These are phyloP conservation scores for Camponotus fellah DNA, from an alignment of 2,888 invertebrate species.

Conservation along the genomic window DNA sequence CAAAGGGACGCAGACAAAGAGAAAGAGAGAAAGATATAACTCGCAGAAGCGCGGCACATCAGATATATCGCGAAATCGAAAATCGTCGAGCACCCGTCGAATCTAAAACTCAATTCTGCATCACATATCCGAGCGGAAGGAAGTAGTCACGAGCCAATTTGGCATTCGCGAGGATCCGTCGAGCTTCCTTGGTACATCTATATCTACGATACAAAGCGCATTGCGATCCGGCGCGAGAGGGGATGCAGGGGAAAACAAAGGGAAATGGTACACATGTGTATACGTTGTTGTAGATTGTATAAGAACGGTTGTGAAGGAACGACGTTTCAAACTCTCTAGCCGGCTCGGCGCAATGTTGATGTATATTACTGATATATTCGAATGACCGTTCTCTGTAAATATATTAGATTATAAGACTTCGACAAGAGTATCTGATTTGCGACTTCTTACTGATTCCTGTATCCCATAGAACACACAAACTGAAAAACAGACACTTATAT, in stretches of 20 bases:
- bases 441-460: conserved; percentile 30
- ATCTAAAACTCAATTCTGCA: conserved; percentile 73
- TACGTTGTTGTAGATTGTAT: neutral
- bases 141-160: conserved; percentile 59
- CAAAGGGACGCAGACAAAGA: conserved; percentile 5
- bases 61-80: conserved; percentile 37
- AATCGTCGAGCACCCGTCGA: conserved; percentile 68
- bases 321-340: conserved; percentile 44
- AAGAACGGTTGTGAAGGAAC: conserved; percentile 22
- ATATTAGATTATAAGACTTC: conserved; percentile 79
- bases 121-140: conserved; percentile 71
- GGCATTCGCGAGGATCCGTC: conserved; percentile 57
- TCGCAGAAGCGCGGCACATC: conserved; percentile 5
- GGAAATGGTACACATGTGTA: neutral
- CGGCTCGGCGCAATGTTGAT: conserved; percentile 73
- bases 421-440: conserved; percentile 65
- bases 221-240: conserved; percentile 59
- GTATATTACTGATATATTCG: conserved; percentile 78
- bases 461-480: neutral
- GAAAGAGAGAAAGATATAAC: neutral
- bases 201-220: conserved; percentile 64
- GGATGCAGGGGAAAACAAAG: neutral
- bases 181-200: conserved; percentile 68
- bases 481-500: neutral
- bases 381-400: conserved; percentile 81